Evolutionary conservation across 2,888 invertebrate species (phyloP).

Genomic region (Papilio protenor): DNA sequence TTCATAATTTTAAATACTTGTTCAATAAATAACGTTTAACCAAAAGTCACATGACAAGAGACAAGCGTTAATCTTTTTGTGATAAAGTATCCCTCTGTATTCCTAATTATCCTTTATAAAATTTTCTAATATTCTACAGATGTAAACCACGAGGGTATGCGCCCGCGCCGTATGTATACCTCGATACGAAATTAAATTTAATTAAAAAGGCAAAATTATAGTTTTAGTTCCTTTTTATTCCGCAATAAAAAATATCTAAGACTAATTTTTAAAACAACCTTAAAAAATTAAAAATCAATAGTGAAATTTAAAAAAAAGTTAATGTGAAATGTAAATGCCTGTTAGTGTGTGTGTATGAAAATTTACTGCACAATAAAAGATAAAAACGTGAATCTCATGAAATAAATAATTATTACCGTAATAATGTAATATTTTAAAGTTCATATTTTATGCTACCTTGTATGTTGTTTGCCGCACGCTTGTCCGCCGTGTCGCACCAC

Average conservation of each 20-base stretch:
- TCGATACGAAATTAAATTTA: not conserved
- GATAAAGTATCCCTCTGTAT: too few species aligned
- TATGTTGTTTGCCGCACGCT: not conserved
- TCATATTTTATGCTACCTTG: not conserved
- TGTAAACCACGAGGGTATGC: too few species aligned
- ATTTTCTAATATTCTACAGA: too few species aligned
- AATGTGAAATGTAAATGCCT: not conserved
- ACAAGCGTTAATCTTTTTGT: too few species aligned
- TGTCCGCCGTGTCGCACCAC: not conserved
- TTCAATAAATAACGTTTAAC: too few species aligned
- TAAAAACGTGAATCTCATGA: not conserved
- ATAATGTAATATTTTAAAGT: not conserved
- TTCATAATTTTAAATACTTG: too few species aligned
- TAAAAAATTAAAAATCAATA: not conserved
- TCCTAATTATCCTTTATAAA: too few species aligned
- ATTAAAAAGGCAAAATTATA: not conserved
- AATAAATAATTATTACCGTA: not conserved
- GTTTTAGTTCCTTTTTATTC: not conserved
- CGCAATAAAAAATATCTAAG: not conserved
- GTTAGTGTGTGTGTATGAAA: too few species aligned
- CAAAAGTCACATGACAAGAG: too few species aligned
- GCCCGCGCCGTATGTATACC: too few species aligned
- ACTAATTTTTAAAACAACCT: not conserved
- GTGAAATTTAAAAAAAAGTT: too few species aligned
- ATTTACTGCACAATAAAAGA: not conserved